Conservation (phyloP, 2,797 vertebrate species). For the Sebastes alutus region DNA sequence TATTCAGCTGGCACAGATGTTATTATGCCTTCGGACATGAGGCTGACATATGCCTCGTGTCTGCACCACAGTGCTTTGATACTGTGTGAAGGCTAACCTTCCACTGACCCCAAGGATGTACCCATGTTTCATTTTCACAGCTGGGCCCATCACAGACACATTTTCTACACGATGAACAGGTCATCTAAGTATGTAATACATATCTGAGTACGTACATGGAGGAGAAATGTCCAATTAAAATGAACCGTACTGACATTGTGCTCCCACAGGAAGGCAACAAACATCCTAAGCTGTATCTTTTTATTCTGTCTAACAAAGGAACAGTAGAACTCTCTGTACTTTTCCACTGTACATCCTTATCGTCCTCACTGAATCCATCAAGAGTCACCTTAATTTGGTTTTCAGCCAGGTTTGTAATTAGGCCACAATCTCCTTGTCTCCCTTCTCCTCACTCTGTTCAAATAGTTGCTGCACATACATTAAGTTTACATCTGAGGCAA, state of each 20-base stretch:
- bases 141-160: not conserved
- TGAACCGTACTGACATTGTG: not conserved
- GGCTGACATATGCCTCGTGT: not conserved
- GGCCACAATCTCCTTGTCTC: not conserved
- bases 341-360: not conserved
- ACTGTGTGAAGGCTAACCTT: not conserved
- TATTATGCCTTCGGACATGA: not conserved
- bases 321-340: not conserved
- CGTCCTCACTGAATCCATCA: not conserved
- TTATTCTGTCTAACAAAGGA: not conserved
- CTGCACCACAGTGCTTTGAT: not conserved
- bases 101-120: not conserved
- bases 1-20: conserved; percentile 10
- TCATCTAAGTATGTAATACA: not conserved
- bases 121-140: not conserved
- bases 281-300: not conserved
- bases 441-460: not conserved
- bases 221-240: not conserved
- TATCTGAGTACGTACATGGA: not conserved
- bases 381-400: conserved; percentile 1
- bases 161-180: not conserved
- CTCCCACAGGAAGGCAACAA: not conserved
- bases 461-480: not conserved
- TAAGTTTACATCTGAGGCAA: not conserved
- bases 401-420: not conserved